Percentiles rank a stretch among this genome's conserved stretches.
phyloP scores from a whole-genome alignment of 2,797 vertebrate species.

The Diplodus sargus region DNA sequence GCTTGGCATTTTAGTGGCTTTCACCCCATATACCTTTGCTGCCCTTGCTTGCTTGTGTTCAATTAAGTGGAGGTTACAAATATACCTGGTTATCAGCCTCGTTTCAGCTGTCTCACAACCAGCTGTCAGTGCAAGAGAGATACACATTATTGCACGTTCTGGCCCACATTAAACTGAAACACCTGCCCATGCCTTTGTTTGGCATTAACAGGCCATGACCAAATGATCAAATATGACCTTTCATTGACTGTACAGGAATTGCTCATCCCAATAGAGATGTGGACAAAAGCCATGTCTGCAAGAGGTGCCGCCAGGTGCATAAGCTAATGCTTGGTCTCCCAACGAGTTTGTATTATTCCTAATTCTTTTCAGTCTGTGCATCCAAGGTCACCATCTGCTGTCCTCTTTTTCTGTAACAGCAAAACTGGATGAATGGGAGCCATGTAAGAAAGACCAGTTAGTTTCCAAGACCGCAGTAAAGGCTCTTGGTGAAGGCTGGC shows the following conservation, averaged over 20 bases:
- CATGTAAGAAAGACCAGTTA: constrained; percentile 40
- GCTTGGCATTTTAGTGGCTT: constrained; percentile 41
- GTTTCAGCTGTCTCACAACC: constrained; percentile 48
- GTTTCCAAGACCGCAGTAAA: constrained; percentile 45
- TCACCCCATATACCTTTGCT: constrained; percentile 42
- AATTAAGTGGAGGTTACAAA: constrained; percentile 57
- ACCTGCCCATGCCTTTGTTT: constrained; percentile 67
- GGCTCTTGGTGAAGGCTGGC: constrained; percentile 39
- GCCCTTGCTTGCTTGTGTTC: constrained; percentile 34
- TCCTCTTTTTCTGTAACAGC: constrained; percentile 45
- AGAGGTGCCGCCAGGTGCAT: constrained; percentile 52
- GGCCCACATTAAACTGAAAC: constrained; percentile 50
- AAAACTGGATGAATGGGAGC: constrained; percentile 49
- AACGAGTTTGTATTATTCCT: constrained; percentile 62
- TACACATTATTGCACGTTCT: constrained; percentile 43
- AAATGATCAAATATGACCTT: constrained; percentile 73
- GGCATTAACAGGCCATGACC: constrained; percentile 59
- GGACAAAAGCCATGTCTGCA: constrained; percentile 57
- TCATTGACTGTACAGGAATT: constrained; percentile 41
- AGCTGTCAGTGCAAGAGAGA: constrained; percentile 26
- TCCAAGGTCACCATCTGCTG: constrained; percentile 81
- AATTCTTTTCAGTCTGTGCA: constrained; percentile 61
- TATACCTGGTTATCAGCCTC: constrained; percentile 47
- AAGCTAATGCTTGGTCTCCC: constrained; percentile 46
- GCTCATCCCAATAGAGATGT: constrained; percentile 20